Evolutionary conservation across 2,888 invertebrate species (phyloP), one percentile per base, ranked within the genome.

Genomic region (Tryphoninae sp.): DNA sequence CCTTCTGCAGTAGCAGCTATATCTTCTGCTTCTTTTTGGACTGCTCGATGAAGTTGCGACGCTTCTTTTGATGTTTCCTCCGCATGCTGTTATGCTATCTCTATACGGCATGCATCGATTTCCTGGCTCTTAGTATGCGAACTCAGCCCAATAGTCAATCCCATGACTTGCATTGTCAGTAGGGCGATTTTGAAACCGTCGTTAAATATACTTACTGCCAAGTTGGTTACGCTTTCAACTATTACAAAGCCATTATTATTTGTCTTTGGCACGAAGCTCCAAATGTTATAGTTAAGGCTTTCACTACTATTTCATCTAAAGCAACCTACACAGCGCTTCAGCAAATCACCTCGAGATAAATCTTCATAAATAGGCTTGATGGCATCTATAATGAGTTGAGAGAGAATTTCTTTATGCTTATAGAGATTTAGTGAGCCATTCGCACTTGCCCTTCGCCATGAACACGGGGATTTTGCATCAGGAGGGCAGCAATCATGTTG

Each of bases 81-180:
- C 40, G 42, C 26, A 68, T 51, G 59, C 53, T 53, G 23, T 19
- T 74, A 62, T 33, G 79, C 68, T 40, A 45, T 62, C 26, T 67
- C 67, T 51, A 80, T 33, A 19, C 80, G 49, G 22, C 51, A 61
- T 69, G 67, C 80, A 68, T 69, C 64, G 33, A 69, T 45, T 53
- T 53, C 40, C 45, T 55, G 16, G 69, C 59, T 67, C 55, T 73
- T 69, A 49, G 51, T 19, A 65, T 71, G 51, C 9, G 55, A 53
- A 49, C 19, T 45, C 19, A 71, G 65, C 16, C 71, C 71, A 71
- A 80, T 80, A 19, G 13, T 77, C 53, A 77, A 61, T 19, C 19
- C 22, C 55, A 55, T 55, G 1, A 19, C 55, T 22, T 55, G 55
- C 58, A 59, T 59, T 13, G 23, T 59, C 9, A 59, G 26, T 23